A percentile compares a stretch with the other conserved stretches of the same genome.
phyloP scores from a whole-genome alignment of 2,797 vertebrate species.

The Remorina albescens region DNA sequence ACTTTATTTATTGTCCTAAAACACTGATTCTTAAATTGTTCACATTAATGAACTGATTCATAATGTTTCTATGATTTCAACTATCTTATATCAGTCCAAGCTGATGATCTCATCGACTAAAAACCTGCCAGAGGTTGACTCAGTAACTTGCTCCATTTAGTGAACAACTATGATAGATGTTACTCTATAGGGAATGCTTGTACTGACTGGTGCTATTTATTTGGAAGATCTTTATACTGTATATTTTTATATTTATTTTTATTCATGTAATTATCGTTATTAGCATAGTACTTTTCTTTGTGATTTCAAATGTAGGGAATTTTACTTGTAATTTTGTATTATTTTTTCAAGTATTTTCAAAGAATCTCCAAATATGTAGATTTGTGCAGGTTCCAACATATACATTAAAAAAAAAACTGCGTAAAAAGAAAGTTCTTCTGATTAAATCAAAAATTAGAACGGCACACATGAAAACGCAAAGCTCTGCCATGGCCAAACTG shows the following conservation, averaged over 20 bases:
- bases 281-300: neutral
- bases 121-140: neutral
- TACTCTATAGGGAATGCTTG: neutral
- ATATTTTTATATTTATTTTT: too few relatives aligned
- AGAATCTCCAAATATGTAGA: neutral
- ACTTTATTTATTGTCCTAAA: conserved; percentile 7
- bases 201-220: neutral
- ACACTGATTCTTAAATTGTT: conserved; percentile 18
- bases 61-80: conserved; percentile 20
- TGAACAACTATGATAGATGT: neutral
- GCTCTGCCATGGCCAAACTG: too few relatives aligned
- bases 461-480: too few relatives aligned
- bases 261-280: too few relatives aligned
- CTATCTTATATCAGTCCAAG: conserved; percentile 2
- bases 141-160: neutral
- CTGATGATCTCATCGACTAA: neutral
- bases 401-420: too few relatives aligned
- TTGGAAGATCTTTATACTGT: too few relatives aligned
- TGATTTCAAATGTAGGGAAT: neutral
- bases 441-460: neutral
- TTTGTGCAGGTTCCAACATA: neutral
- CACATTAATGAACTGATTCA: conserved; percentile 15
- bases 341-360: too few relatives aligned
- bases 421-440: neutral
- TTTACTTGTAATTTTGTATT: neutral